These are phyloP conservation scores for Calonectris borealis DNA, from an alignment of 2,113 vertebrate genomes.

Conservation along the genomic window DNA sequence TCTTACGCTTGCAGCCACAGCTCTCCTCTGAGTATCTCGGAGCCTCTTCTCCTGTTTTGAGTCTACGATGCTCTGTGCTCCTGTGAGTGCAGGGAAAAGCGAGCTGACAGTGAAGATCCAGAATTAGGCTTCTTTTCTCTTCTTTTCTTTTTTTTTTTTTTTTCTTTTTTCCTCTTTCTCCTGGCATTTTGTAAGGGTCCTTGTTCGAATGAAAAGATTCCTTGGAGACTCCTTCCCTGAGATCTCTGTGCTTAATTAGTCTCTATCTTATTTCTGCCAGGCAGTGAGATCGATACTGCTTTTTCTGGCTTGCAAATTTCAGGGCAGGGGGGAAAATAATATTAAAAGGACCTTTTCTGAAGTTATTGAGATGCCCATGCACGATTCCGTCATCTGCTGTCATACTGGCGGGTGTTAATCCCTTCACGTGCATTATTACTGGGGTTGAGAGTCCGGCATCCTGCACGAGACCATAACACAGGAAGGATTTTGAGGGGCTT, in stretches of 20 bases:
- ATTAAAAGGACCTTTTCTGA: neutral
- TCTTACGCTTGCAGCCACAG: neutral
- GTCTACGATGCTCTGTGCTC: neutral
- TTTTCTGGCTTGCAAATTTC: neutral
- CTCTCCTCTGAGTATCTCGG: neutral
- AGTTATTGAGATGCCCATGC: neutral
- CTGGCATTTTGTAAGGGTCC: neutral
- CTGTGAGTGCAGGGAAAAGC: neutral
- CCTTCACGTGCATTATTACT: rapidly evolving
- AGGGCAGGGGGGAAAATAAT: neutral
- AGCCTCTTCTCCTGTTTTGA: neutral
- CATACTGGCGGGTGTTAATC: neutral
- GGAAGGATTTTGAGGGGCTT: neutral
- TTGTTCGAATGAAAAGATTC: neutral
- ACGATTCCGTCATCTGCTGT: neutral
- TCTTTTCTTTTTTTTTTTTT: neutral
- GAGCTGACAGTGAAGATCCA: neutral
- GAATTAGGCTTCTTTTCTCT: neutral
- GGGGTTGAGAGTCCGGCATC: neutral
- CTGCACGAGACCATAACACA: rapidly evolving
- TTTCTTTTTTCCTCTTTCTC: neutral
- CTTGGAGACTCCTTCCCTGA: neutral
- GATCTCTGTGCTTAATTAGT: neutral
- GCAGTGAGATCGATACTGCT: neutral
- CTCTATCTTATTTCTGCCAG: neutral